Conservation (phyloP, 37 sponge, comb jelly and placozoan species). For the Geodia barretti region DNA sequence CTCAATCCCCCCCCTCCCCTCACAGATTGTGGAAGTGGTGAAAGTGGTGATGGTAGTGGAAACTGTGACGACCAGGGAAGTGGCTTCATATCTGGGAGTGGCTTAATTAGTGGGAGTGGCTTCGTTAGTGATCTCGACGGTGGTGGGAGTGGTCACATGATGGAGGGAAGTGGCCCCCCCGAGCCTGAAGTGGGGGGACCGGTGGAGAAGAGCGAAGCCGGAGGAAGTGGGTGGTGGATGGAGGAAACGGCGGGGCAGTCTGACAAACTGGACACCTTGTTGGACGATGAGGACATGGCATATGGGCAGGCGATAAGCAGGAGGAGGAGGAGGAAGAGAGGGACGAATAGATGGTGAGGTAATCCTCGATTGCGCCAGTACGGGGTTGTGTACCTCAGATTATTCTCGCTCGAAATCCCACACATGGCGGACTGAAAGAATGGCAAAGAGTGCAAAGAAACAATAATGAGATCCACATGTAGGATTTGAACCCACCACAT, state of each 20-base stretch:
- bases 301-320: background rate
- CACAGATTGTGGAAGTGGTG: background rate
- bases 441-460: too few relatives aligned
- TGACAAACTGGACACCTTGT: background rate
- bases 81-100: background rate
- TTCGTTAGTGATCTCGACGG: background rate
- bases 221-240: background rate
- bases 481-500: too few relatives aligned
- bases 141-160: background rate
- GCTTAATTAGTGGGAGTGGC: constrained; percentile 1
- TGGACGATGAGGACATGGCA: background rate
- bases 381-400: background rate
- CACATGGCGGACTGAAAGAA: too few relatives aligned
- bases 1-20: too few relatives aligned
- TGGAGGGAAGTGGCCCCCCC: background rate
- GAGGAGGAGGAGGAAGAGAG: background rate
- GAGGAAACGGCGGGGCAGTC: background rate
- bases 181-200: too few relatives aligned
- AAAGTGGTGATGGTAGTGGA: too few relatives aligned
- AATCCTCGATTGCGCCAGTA: background rate
- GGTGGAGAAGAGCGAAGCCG: background rate
- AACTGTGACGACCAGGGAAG: too few relatives aligned
- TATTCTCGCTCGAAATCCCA: too few relatives aligned
- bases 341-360: background rate
- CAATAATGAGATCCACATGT: too few relatives aligned